These are phyloP conservation scores for Virgularia gustaviana DNA, from an alignment of 92 coral and sea anemone genomes.

Conservation along the genomic window DNA sequence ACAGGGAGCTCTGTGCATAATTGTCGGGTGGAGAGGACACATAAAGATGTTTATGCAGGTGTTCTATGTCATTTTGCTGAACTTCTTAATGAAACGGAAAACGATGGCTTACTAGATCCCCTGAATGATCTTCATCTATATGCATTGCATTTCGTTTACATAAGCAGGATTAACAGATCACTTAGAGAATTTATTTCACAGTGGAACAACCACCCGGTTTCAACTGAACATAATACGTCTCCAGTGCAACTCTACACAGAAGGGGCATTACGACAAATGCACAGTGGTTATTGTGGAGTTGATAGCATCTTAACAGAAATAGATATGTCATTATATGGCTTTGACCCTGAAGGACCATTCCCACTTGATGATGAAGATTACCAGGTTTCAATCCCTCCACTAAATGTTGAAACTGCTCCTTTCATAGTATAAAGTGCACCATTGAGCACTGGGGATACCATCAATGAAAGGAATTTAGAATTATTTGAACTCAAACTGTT, in stretches of 20 bases:
- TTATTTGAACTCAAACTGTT: too few species aligned
- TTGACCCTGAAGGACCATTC: slow-evolving; percentile 44
- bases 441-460: too few species aligned
- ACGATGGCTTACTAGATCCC: slow-evolving; percentile 33
- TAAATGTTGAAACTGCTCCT: too few species aligned
- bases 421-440: too few species aligned
- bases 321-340: slow-evolving; percentile 35
- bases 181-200: slow-evolving; percentile 37
- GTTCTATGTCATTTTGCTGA: slow-evolving; percentile 35
- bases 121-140: slow-evolving; percentile 47
- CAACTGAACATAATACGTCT: slow-evolving; percentile 51
- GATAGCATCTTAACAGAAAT: slow-evolving; percentile 29
- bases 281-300: slow-evolving; percentile 51
- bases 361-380: slow-evolving; percentile 35
- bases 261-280: slow-evolving; percentile 48
- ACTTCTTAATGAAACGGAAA: slow-evolving; percentile 32
- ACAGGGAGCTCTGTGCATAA: slow-evolving; percentile 1
- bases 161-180: slow-evolving; percentile 47
- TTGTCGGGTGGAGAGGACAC: slow-evolving; percentile 49
- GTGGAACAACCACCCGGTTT: slow-evolving; percentile 52
- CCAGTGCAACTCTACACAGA: slow-evolving; percentile 58
- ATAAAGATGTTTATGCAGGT: slow-evolving; percentile 40
- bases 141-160: slow-evolving; percentile 47
- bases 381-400: slow-evolving; percentile 46
- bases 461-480: too few species aligned